Evolutionary conservation across 2,113 vertebrate species (phyloP), one percentile per base, ranked within the genome.

Genomic region (Dasyprocta punctata): DNA sequence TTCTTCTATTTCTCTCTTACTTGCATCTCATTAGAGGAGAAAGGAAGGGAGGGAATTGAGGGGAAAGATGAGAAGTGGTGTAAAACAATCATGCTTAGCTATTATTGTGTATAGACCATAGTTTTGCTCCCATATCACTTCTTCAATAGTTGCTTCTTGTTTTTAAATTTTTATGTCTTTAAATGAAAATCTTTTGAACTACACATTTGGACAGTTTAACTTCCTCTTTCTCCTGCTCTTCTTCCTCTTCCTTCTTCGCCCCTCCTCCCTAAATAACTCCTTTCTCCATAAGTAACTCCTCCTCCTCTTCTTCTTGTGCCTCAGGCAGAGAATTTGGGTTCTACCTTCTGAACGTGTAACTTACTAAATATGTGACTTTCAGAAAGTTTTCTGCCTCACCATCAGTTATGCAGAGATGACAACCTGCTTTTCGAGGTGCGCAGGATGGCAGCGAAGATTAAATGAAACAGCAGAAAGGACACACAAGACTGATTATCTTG

Each of bases 91-190:
- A 28, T 16, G 5, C 4, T 92, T 41, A 69, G 44, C 17, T 19
- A 8, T 65, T 65, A 81, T 33, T 77, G 85, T 14, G 60, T 41
- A 80, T 2, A 0, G 19, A 81, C 30, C 61, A n/a, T 24, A 12
- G n/a, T 13, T 67, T 83, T 69, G 10, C 52, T 33, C 13, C 9
- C 41, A 5, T 49, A 22, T 75, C 65, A 52, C 14, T 80, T 82
- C 41, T 47, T 52, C n/a, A 6, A 85, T 47, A 44, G 60, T 77
- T 77, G 22, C 30, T 65, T 78, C 26, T 24, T 36, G 7, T 20
- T 80, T 73, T 95, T 41, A 92, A 95, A 88, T 36, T 30, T 58
- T 16, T 30, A 56, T 80, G 28, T 85, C 65, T 89, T 85, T 56
- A 88, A 44, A 81, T 81, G 36, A 87, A 71, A 75, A 81, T 63